phyloP scores from a whole-genome alignment of 2,797 vertebrate species.

The Loriculus beryllinus region DNA sequence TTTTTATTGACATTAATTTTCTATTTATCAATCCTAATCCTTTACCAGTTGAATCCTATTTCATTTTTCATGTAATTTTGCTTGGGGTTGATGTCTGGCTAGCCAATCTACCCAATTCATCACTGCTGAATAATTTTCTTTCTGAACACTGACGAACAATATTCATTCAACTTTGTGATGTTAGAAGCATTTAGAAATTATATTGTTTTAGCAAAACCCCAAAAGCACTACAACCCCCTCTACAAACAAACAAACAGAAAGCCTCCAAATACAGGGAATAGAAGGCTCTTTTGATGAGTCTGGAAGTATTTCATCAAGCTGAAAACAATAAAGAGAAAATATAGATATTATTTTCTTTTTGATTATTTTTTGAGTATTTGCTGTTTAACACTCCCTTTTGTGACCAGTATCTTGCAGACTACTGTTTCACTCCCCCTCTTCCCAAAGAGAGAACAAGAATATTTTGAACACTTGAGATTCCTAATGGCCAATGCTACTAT shows the following conservation, averaged over 20 bases:
- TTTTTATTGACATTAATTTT: background rate
- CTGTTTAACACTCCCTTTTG: background rate
- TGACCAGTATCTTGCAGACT: background rate
- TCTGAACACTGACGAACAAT: background rate
- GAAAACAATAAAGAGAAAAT: background rate
- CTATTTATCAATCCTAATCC: background rate
- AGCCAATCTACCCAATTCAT: background rate
- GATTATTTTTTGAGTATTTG: background rate
- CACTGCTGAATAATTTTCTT: background rate
- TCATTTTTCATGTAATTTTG: background rate
- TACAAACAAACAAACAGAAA: background rate
- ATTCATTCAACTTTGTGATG: background rate
- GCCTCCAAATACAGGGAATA: background rate
- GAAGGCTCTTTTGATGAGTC: background rate
- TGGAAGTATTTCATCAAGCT: background rate
- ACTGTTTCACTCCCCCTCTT: background rate
- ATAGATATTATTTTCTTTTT: background rate
- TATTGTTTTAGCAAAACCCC: background rate
- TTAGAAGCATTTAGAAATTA: background rate
- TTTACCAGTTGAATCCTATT: background rate
- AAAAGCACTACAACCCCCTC: fast-evolving
- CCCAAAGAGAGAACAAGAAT: background rate
- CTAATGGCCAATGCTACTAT: background rate
- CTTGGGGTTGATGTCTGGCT: background rate
- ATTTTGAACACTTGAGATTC: background rate